Percentiles rank a stretch among this genome's conserved stretches.
Conservation (phyloP, 2,113 vertebrate species). For the Genyomyrus donnyi region DNA sequence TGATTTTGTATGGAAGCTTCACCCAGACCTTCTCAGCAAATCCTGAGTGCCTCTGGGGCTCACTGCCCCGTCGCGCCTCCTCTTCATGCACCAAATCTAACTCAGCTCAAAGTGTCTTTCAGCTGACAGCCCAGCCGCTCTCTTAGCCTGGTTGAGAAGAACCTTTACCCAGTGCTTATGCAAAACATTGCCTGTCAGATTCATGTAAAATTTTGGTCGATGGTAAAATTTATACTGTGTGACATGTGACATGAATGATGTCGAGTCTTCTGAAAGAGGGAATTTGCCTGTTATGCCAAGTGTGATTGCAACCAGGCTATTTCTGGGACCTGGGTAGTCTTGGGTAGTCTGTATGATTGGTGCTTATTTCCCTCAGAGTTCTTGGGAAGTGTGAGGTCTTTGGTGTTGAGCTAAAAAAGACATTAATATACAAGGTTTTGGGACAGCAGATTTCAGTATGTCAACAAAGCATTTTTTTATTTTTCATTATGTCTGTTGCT, state of each 20-base stretch:
- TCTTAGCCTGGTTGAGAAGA: neutral
- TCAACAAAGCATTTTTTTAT: neutral
- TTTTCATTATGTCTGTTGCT: neutral
- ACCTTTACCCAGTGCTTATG: neutral
- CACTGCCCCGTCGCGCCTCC: neutral
- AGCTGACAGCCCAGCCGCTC: neutral
- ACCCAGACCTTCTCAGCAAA: neutral
- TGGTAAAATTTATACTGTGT: neutral
- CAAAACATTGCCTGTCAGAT: neutral
- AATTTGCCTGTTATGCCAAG: neutral
- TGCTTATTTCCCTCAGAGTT: neutral
- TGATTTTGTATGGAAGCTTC: neutral
- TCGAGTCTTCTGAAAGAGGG: neutral
- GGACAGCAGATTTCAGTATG: neutral
- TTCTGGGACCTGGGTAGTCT: neutral
- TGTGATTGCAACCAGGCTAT: neutral
- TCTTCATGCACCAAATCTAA: neutral
- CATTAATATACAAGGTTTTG: neutral
- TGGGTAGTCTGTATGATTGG: neutral
- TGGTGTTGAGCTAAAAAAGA: neutral
- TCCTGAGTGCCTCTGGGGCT: neutral
- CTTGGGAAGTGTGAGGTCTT: neutral
- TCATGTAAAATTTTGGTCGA: neutral
- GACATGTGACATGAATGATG: neutral
- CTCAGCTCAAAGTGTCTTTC: neutral